Evolutionary conservation across 2,797 vertebrate species (phyloP).

Genomic region (Poeciliopsis infans): DNA sequence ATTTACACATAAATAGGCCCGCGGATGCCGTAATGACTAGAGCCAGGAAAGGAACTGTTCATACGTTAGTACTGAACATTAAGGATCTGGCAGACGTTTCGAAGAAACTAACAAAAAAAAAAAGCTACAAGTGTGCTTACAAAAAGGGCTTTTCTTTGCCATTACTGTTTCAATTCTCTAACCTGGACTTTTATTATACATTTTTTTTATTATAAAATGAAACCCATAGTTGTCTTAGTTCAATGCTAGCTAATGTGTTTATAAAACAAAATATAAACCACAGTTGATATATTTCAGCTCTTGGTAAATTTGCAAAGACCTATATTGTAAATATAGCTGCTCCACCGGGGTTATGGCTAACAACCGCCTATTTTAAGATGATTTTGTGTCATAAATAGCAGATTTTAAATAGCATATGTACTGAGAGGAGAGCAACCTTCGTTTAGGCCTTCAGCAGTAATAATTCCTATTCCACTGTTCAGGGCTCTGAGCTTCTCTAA

Average conservation of each 20-base stretch:
- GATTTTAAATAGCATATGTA: slow-evolving; percentile 1
- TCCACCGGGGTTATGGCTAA: slow-evolving; percentile 3
- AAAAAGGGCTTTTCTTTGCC: slow-evolving; percentile 36
- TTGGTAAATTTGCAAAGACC: slow-evolving; percentile 35
- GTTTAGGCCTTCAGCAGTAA: slow-evolving; percentile 30
- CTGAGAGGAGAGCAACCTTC: slow-evolving; percentile 33
- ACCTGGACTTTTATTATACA: background rate
- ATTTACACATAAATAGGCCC: slow-evolving; percentile 77
- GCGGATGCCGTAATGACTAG: slow-evolving; percentile 62
- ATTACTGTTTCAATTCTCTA: slow-evolving; percentile 19
- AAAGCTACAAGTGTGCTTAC: slow-evolving; percentile 53
- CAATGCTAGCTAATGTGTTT: slow-evolving; percentile 20
- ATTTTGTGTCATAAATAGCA: slow-evolving; percentile 11
- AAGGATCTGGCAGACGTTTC: slow-evolving; percentile 57
- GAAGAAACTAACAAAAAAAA: slow-evolving; percentile 7
- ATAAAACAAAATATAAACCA: slow-evolving; percentile 28
- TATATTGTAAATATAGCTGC: slow-evolving; percentile 11
- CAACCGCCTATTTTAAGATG: slow-evolving; percentile 6
- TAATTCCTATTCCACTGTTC: slow-evolving; percentile 18
- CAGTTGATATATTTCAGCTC: slow-evolving; percentile 38
- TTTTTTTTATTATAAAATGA: slow-evolving; percentile 4
- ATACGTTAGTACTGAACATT: slow-evolving; percentile 78
- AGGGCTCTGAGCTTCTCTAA: slow-evolving; percentile 9
- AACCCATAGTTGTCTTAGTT: slow-evolving; percentile 15
- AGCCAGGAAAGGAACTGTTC: slow-evolving; percentile 79